Evolutionary conservation across 2,888 invertebrate genomes (phyloP).

Genomic region (Acanthopleura granulata): DNA sequence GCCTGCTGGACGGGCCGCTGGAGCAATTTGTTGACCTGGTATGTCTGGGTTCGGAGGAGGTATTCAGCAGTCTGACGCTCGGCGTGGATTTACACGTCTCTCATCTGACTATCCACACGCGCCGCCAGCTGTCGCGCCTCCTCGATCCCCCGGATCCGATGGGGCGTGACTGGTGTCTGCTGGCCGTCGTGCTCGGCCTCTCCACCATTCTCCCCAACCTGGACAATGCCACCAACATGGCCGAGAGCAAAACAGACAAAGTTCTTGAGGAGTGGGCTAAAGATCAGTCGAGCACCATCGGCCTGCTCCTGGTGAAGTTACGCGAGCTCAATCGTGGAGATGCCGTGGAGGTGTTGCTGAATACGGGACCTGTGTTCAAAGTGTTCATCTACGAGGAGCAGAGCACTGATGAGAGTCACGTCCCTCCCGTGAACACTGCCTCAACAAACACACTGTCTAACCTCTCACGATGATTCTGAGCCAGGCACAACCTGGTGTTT

Average conservation of each 20-base stretch:
- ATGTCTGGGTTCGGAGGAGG: constrained; percentile 74
- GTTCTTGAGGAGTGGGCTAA: constrained; percentile 73
- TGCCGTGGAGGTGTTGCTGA: constrained; percentile 75
- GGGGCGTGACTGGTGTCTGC: constrained; percentile 74
- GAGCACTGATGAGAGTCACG: constrained; percentile 51
- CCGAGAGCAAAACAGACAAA: constrained; percentile 68
- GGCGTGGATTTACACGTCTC: constrained; percentile 76
- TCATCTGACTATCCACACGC: constrained; percentile 75
- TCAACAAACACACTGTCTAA: constrained; percentile 62
- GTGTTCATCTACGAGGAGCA: constrained; percentile 54
- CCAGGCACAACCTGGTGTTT: no score
- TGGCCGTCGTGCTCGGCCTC: constrained; percentile 73
- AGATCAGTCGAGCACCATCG: constrained; percentile 70
- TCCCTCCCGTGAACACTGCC: constrained; percentile 44
- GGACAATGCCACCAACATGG: constrained; percentile 63
- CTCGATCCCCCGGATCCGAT: constrained; percentile 73
- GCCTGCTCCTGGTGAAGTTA: constrained; percentile 74
- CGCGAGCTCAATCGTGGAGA: constrained; percentile 76
- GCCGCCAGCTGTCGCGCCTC: constrained; percentile 71
- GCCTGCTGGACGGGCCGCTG: constrained; percentile 69
- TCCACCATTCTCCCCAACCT: constrained; percentile 73
- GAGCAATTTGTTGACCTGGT: constrained; percentile 75
- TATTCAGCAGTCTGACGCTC: constrained; percentile 69
- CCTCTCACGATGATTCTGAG: constrained; percentile 44
- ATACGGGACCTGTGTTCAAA: constrained; percentile 65